These are phyloP conservation scores for Drosophila pallidifrons DNA, from an alignment of 1,140 invertebrate species.

Conservation along the genomic window DNA sequence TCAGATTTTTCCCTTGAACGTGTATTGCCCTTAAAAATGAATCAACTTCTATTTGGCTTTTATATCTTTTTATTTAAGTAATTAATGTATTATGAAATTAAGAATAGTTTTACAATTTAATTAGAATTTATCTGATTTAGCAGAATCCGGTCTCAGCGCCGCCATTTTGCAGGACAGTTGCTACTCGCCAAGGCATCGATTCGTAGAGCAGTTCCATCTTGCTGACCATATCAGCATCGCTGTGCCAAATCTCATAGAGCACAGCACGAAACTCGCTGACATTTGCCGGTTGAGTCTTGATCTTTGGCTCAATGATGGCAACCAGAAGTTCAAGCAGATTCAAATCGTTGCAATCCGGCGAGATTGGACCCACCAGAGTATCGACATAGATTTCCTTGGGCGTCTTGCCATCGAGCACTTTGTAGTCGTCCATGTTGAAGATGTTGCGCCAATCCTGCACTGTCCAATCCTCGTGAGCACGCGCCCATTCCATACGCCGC, in stretches of 20 bases:
- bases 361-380: constrained; percentile 59
- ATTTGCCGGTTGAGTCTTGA: constrained; percentile 57
- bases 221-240: constrained; percentile 60
- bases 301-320: constrained; percentile 62
- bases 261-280: constrained; percentile 56
- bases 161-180: constrained; percentile 49
- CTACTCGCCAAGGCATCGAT: constrained; percentile 64
- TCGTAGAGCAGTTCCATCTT: constrained; percentile 64
- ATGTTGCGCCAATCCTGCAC: constrained; percentile 69
- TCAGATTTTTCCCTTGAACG: background rate
- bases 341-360: constrained; percentile 49
- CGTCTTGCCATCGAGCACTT: constrained; percentile 20
- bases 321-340: constrained; percentile 67
- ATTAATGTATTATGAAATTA: no score
- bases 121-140: background rate
- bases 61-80: background rate
- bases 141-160: constrained; percentile 51
- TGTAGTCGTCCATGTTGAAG: constrained; percentile 71
- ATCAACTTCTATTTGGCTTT: background rate
- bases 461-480: constrained; percentile 63
- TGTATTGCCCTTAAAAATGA: no score
- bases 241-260: constrained; percentile 69
- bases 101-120: no score
- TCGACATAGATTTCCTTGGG: constrained; percentile 63
- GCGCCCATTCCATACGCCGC: constrained; percentile 57